These are phyloP conservation scores for Pterostichus niger DNA, from an alignment of 2,888 invertebrate genomes.

Conservation along the genomic window DNA sequence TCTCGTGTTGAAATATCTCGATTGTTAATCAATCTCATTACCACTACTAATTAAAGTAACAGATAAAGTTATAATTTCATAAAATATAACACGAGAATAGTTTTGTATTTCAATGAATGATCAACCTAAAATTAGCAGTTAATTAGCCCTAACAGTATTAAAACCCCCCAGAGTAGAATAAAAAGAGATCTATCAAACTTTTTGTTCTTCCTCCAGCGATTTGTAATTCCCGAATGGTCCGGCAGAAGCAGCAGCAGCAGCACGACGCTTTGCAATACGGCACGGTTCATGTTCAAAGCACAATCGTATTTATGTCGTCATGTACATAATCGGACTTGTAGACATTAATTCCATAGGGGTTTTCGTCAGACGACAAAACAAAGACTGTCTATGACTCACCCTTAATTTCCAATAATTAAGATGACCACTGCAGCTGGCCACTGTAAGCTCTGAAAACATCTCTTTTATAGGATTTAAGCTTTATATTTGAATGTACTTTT, in stretches of 20 bases:
- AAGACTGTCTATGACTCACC: conserved; percentile 55
- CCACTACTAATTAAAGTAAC: too few relatives aligned
- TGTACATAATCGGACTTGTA: conserved; percentile 66
- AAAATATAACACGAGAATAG: too few relatives aligned
- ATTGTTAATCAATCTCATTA: too few relatives aligned
- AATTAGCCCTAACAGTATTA: not conserved
- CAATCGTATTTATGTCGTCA: conserved; percentile 55
- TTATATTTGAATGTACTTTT: conserved; percentile 62
- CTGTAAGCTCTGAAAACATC: conserved; percentile 63
- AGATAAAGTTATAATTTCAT: too few relatives aligned
- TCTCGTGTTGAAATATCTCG: too few relatives aligned
- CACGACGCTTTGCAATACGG: not conserved
- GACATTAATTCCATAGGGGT: conserved; percentile 63
- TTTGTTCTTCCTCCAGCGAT: conserved; percentile 8
- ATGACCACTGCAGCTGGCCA: conserved; percentile 59
- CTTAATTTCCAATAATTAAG: conserved; percentile 58
- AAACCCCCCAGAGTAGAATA: not conserved
- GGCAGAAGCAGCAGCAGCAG: conserved; percentile 11
- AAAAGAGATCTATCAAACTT: conserved; percentile 17
- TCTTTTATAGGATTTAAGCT: conserved; percentile 66
- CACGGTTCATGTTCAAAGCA: conserved; percentile 54
- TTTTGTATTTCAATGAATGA: too few relatives aligned
- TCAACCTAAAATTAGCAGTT: not conserved
- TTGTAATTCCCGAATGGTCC: conserved; percentile 26
- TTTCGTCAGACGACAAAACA: conserved; percentile 65